Evolutionary conservation across 2,113 vertebrate genomes (phyloP), one percentile per base, ranked within the genome.

Genomic region (Hemibagrus wyckioides): DNA sequence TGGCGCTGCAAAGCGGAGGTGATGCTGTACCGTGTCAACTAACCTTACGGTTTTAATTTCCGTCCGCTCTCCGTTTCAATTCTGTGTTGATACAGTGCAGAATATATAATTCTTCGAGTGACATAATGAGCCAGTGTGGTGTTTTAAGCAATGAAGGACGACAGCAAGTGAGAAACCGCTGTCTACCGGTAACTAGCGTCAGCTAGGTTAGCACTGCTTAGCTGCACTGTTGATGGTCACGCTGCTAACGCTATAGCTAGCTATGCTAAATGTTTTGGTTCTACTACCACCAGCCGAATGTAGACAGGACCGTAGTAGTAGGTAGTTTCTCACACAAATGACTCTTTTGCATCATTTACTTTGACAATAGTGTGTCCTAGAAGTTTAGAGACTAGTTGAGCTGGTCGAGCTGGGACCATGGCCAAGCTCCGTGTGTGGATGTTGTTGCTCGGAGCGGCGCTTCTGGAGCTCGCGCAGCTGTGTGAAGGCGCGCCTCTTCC

Each of bases 401-500:
- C 81, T 80, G 81, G 93, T 90, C 87, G 81, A 93, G 85, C 89
- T 86, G 75, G 83, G 88, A 93, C 90, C 91, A 96, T 96, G 95
- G 92, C 89, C 89, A 92, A 79, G 88, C 90, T 91, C 91, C 90
- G 83, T 91, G 92, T 93, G 90, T 90, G 7, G 93, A 90, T 93
- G 90, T 92, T 93, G 92, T 89, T 93, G 50, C 91, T 95, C 89
- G 90, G 85, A 90, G 84, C 80, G 90, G 92, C 91, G 80, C 85
- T 94, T 87, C 90, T 94, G 67, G 89, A 93, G 79, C 93, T 91
- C 89, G 92, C 59, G 87, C 84, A 89, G 84, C 65, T 91, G 57
- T 89, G 85, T 82, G 92, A 94, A 90, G 92, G 94, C 73, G 93
- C 92, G n/a, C 95, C 95, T 85, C 91, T 95, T 80, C 93, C 89